Percentiles rank a stretch among this genome's conserved stretches.
Conservation (phyloP, 2,888 invertebrate species). For the Creontiades dilutus region DNA sequence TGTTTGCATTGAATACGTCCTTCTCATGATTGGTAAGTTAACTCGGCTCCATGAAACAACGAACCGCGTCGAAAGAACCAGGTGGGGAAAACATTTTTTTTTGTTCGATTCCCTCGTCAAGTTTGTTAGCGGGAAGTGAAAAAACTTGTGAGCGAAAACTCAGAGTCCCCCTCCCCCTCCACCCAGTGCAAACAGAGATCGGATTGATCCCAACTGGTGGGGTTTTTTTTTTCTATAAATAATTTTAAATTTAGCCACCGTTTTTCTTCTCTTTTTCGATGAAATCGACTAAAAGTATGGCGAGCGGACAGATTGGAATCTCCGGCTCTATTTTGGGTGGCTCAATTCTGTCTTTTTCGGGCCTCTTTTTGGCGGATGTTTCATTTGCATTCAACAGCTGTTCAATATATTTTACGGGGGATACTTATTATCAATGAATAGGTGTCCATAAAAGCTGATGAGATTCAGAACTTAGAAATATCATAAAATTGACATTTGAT, state of each 20-base stretch:
- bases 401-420: not conserved
- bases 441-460: too few species aligned
- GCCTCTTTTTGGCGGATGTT: not conserved
- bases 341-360: not conserved
- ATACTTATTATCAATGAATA: too few species aligned
- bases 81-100: not conserved
- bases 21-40: not conserved
- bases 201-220: slow-evolving; percentile 4
- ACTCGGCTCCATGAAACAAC: not conserved
- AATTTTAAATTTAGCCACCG: not conserved
- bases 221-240: not conserved
- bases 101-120: not conserved
- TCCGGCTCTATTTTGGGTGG: not conserved
- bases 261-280: not conserved
- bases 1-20: slow-evolving; percentile 7
- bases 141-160: not conserved
- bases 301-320: slow-evolving; percentile 1
- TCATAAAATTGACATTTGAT: too few species aligned
- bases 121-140: slow-evolving; percentile 6
- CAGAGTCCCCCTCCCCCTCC: too few species aligned
- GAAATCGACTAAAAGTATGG: not conserved
- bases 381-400: not conserved
- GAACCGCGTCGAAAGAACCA: slow-evolving; percentile 6
- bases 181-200: slow-evolving; percentile 18
- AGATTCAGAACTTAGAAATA: too few species aligned